Evolutionary conservation across 2,113 vertebrate species (phyloP), one percentile per base, ranked within the genome.

Genomic region (Sapajus apella): DNA sequence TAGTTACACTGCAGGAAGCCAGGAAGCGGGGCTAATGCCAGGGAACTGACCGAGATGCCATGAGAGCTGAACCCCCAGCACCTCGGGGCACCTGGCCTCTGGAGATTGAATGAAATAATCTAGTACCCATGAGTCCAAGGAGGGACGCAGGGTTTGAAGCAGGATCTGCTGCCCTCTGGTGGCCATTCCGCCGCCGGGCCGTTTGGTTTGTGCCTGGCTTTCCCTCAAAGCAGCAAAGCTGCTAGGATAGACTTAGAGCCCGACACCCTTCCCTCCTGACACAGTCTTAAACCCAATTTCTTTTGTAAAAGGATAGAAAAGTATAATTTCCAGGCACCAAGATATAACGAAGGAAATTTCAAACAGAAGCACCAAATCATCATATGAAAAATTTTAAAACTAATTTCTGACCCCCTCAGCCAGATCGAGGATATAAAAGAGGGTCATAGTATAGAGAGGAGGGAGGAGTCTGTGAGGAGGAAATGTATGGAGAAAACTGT

Each of bases 141-240:
- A 56, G 58, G 8, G 50, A 91, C 72, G 37, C 12, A 5, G 30
- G 20, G 12, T 85, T 82, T 85, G 82, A 96, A 75, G n/a, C n/a
- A 32, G 66, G 11, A 86, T 96, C 77, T 95, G 47, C 94, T 93
- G 97, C 94, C 91, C 95, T 92, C 98, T 93, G 73, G 76, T 97
- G 97, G 92, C 47, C 90, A 56, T 30, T 50, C 17, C 2, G 3
- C 43, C 30, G 76, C 89, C 18, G 25, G 8, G 47, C 32, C 1
- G 0, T 79, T 52, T 13, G 35, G 21, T 76, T 10, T 5, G 3
- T 16, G 8, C n/a, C 50, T 14, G 6, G 90, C 11, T 13, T 30
- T 72, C 32, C 50, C 5, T 8, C 2, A 35, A 21, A 94, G 66
- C 82, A 90, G 75, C 17, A 3, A 86, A 90, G 55, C 14, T 32